Evolutionary conservation across 2,888 invertebrate species (phyloP).

Genomic region (Spilarctia lutea): DNA sequence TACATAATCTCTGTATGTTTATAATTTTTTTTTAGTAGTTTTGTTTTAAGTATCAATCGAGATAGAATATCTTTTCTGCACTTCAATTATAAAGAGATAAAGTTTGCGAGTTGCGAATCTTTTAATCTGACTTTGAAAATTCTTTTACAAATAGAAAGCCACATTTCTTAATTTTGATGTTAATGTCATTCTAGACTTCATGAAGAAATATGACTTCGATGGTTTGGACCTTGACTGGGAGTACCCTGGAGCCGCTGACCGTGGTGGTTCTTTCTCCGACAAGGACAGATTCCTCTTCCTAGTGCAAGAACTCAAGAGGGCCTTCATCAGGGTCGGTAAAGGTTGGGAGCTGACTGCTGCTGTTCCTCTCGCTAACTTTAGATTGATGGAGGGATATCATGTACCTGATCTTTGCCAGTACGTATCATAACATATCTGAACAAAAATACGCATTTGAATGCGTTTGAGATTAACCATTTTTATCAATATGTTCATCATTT

Average conservation of each 20-base stretch:
- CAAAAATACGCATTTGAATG: background rate
- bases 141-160: no score
- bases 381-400: slow-evolving; percentile 95
- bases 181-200: slow-evolving; percentile 84
- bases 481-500: background rate
- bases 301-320: slow-evolving; percentile 92
- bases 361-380: slow-evolving; percentile 94
- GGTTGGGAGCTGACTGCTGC: slow-evolving; percentile 97
- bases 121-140: no score
- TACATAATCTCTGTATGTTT: no score
- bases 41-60: background rate
- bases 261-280: slow-evolving; percentile 94
- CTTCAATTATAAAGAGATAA: no score
- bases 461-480: background rate
- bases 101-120: no score
- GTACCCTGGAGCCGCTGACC: slow-evolving; percentile 95
- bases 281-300: slow-evolving; percentile 94
- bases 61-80: background rate
- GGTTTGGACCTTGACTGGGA: slow-evolving; percentile 97
- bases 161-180: background rate
- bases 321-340: slow-evolving; percentile 91
- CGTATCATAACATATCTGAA: slow-evolving; percentile 63
- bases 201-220: slow-evolving; percentile 92
- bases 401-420: slow-evolving; percentile 96
- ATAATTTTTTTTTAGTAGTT: background rate